A percentile compares a stretch with the other conserved stretches of the same genome.
These are phyloP conservation scores for Cyphomyrus discorhynchus DNA, from an alignment of 2,113 vertebrate genomes.

Conservation along the genomic window DNA sequence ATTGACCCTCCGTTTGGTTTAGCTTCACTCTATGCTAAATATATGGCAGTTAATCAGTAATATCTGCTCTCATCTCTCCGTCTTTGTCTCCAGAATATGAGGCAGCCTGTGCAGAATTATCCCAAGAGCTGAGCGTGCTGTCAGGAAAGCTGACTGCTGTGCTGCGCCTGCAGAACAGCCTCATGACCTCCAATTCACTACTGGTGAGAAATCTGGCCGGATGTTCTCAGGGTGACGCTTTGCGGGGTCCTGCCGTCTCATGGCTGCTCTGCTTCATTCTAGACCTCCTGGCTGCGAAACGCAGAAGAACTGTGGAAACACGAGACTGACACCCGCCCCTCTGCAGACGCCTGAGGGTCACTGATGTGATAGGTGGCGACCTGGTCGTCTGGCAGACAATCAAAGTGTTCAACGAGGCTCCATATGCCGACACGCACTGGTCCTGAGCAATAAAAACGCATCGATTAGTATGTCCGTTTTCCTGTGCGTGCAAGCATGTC, in stretches of 20 bases:
- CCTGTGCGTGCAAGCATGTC: background rate
- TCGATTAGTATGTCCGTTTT: background rate
- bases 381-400: background rate
- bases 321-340: background rate
- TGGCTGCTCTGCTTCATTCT: background rate
- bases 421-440: background rate
- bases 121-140: slow-evolving; percentile 3
- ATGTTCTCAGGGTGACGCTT: no score
- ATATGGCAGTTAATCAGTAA: background rate
- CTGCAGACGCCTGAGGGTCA: background rate
- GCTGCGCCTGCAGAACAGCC: slow-evolving; percentile 3
- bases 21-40: background rate
- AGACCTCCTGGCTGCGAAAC: slow-evolving; percentile 15
- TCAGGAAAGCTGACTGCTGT: background rate
- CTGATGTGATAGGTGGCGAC: background rate
- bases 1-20: background rate
- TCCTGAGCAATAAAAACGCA: background rate
- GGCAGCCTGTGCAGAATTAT: background rate
- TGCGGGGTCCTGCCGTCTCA: background rate
- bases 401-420: background rate
- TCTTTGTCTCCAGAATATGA: slow-evolving; percentile 1
- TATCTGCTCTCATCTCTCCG: background rate
- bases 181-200: slow-evolving; percentile 12
- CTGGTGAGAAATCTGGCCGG: slow-evolving; percentile 10
- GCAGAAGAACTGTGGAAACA: slow-evolving; percentile 19